Conservation (phyloP, 2,888 invertebrate genomes). For the Junonia oenone region DNA sequence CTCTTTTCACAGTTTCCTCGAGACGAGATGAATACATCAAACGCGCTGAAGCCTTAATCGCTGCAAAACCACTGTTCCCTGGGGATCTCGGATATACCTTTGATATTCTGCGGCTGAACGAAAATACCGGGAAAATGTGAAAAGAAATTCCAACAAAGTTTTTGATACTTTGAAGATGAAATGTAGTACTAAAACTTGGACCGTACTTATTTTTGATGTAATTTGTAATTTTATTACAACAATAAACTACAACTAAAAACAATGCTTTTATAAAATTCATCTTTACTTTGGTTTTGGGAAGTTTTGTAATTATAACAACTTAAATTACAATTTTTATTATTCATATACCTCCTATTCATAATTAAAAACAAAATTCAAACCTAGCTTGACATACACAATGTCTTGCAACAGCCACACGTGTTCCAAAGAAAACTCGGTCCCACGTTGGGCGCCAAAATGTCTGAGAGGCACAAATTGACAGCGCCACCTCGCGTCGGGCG, state of each 20-base stretch:
- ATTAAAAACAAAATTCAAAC: not conserved
- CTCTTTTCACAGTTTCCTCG: slow-evolving; percentile 32
- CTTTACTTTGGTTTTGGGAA: no score
- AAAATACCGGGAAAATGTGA: slow-evolving; percentile 14
- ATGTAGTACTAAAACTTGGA: no score
- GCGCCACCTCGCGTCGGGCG: slow-evolving; percentile 56
- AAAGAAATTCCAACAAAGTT: not conserved
- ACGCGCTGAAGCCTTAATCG: slow-evolving; percentile 59
- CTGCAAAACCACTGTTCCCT: slow-evolving; percentile 46
- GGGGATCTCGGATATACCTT: slow-evolving; percentile 35
- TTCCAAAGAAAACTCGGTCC: slow-evolving; percentile 24
- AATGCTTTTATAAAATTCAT: no score
- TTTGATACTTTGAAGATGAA: slow-evolving; percentile 15
- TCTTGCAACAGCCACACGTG: slow-evolving; percentile 23
- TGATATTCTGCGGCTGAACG: slow-evolving; percentile 37
- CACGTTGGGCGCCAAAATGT: slow-evolving; percentile 56
- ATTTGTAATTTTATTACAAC: no score
- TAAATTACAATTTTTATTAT: no score
- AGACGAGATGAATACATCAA: slow-evolving; percentile 61
- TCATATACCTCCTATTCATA: no score
- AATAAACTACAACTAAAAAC: no score
- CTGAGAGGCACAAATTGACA: slow-evolving; percentile 56
- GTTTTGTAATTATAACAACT: no score
- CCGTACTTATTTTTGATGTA: no score
- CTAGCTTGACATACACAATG: not conserved